A percentile compares a stretch with the other conserved stretches of the same genome.
Evolutionary conservation across 2,797 vertebrate genomes (phyloP).

Genomic region (Alectoris magna): DNA sequence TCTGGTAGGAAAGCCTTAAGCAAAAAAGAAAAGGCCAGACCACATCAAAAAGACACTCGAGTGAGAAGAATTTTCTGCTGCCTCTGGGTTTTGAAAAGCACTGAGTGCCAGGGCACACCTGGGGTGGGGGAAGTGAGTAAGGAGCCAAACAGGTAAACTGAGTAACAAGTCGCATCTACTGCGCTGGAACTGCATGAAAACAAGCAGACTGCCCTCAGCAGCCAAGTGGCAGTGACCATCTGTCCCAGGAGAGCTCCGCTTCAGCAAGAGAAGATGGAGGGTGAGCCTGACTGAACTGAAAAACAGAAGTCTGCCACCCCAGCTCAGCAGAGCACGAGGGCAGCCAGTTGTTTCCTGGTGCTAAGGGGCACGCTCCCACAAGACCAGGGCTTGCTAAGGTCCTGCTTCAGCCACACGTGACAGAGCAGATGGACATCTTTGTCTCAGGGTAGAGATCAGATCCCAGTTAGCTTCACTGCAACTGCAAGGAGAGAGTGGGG

Average conservation of each 20-base stretch:
- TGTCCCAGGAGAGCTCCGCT: neutral
- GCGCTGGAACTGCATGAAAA: accelerated
- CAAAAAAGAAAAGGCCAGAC: slow-evolving; percentile 30
- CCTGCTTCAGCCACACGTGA: accelerated
- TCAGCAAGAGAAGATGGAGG: neutral
- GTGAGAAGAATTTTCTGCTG: slow-evolving; percentile 38
- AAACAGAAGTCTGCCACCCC: neutral
- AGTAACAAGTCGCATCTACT: neutral
- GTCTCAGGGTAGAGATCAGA: neutral
- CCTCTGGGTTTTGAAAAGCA: slow-evolving; percentile 37
- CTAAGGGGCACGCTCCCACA: neutral
- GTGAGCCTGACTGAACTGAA: too few species aligned
- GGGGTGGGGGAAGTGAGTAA: neutral
- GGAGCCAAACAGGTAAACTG: neutral
- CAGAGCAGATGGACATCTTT: neutral
- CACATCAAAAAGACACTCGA: slow-evolving; percentile 39
- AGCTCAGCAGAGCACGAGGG: neutral
- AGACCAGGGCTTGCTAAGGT: accelerated
- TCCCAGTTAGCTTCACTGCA: neutral
- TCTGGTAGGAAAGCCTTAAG: slow-evolving; percentile 21
- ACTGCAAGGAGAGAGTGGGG: accelerated
- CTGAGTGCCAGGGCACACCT: neutral
- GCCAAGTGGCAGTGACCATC: neutral
- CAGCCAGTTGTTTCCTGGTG: neutral
- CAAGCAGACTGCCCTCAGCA: neutral